phyloP scores from a whole-genome alignment of 1,140 invertebrate species.

The Zaprionus davidi region DNA sequence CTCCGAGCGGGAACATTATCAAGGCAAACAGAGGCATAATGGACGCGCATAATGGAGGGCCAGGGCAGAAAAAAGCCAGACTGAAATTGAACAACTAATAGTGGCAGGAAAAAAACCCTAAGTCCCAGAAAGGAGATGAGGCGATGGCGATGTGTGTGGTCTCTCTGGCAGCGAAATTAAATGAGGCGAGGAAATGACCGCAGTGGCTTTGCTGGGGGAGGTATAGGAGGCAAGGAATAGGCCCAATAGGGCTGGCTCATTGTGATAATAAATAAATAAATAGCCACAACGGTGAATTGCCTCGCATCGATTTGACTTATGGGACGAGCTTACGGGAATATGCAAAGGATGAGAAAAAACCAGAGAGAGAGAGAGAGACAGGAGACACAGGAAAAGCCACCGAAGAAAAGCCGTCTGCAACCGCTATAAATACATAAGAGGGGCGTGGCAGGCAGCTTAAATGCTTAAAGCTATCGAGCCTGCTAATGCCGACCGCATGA shows the following conservation, averaged over 20 bases:
- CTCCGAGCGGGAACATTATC: conserved; percentile 60
- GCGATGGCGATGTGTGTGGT: conserved; percentile 62
- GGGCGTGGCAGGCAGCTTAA: conserved; percentile 62
- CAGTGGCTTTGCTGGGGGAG: conserved; percentile 15
- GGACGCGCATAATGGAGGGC: conserved; percentile 48
- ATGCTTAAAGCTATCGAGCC: conserved; percentile 62
- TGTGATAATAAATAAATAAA: conserved; percentile 81
- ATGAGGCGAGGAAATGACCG: conserved; percentile 48
- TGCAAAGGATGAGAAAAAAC: conserved; percentile 50
- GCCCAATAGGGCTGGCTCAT: conserved; percentile 71
- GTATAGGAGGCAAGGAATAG: neutral
- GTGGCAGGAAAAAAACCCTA: conserved; percentile 35
- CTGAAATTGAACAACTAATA: conserved; percentile 58
- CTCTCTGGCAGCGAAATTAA: conserved; percentile 47
- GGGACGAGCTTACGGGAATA: conserved; percentile 41
- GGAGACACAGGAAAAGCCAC: conserved; percentile 4
- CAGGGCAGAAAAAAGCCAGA: conserved; percentile 21
- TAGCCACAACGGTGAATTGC: conserved; percentile 56
- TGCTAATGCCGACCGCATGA: conserved; percentile 39
- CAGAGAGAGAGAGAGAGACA: conserved; percentile 10
- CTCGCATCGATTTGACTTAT: conserved; percentile 64
- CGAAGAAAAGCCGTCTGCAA: conserved; percentile 29
- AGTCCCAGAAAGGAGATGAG: conserved; percentile 8
- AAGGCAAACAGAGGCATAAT: conserved; percentile 79
- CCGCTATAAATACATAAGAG: conserved; percentile 67